Base-by-base conservation (phyloP, 2,888 invertebrate species). In the Drosophila melanosoma region DNA sequence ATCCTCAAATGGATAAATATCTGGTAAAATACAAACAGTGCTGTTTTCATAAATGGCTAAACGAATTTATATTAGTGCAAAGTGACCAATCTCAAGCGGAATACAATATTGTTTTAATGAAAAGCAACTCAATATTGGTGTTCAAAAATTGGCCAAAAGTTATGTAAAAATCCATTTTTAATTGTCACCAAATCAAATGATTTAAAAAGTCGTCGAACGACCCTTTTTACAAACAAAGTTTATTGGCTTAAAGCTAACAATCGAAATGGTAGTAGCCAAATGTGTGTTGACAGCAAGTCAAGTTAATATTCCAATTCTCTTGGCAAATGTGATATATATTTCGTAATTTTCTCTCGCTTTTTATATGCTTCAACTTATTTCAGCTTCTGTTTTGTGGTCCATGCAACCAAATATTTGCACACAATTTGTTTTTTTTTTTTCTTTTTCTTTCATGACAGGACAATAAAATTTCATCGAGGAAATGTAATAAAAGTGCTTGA, bases 401-500 rank as follows among this genome's bases (percentile, higher is more conserved):
- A 53, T 57, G 56, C 58, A 54, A 70, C 59, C 76, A 71, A 76
- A 78, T 78, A 78, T 78, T 78, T 78, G 62, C 60, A 58, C 60
- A 67, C 62, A 80, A 56, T 81, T 58, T 64, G 64, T 56, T 60
- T 12, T 48, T 52, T 42, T 38, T 38, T 51, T 76, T 42, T 26
- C 12, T 38, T 60, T 61, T 69, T 65, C 59, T 67, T 51, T 12
- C 36, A 26, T 62, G 51, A 69, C 62, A 45, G 53, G 62, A 69
- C 85, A 78, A 89, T 83, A 83, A 83, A 89, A 87, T 84, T 82
- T 74, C 79, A 87, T 83, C 76, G 74, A 69, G 62, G 49, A 81
- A 82, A 84, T 89, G 89, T 84, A 87, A 89, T 89, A 89, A 83
- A 87, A 89, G 84, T 84, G 83, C 76, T 87, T 82, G 81, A 77